A percentile compares a stretch with the other conserved stretches of the same genome.
Evolutionary conservation across 2,888 invertebrate species (phyloP).

Genomic region (Pammene aurita): DNA sequence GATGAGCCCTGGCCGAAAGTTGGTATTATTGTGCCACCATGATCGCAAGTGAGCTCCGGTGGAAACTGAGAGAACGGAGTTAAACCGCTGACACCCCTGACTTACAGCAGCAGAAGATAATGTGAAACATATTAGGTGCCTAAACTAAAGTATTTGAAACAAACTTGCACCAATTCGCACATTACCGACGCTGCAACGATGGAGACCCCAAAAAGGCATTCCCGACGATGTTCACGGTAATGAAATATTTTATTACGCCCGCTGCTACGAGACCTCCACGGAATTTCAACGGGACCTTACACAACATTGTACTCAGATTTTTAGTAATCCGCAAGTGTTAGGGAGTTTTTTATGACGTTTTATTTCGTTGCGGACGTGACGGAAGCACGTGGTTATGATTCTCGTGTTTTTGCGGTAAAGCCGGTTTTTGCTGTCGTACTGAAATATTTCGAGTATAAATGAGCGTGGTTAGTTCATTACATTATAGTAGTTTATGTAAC

Average conservation of each 20-base stretch:
- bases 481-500: no score
- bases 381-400: constrained; percentile 31
- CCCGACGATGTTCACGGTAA: constrained; percentile 65
- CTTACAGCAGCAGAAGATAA: neutral
- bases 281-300: constrained; percentile 62
- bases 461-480: no score
- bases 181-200: constrained; percentile 37
- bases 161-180: constrained; percentile 36
- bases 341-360: constrained; percentile 56
- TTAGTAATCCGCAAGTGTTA: constrained; percentile 67
- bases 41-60: constrained; percentile 74
- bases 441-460: constrained; percentile 6
- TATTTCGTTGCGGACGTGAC: constrained; percentile 49
- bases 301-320: constrained; percentile 75
- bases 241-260: constrained; percentile 75
- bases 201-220: constrained; percentile 35
- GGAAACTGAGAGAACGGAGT: constrained; percentile 77
- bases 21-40: constrained; percentile 78
- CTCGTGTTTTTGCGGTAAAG: constrained; percentile 16
- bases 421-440: neutral
- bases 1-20: constrained; percentile 69
- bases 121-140: constrained; percentile 9
- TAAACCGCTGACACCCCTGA: neutral
- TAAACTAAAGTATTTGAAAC: constrained; percentile 5
- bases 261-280: constrained; percentile 64